phyloP scores from a whole-genome alignment of 2,113 vertebrate genomes.

The Apaloderma vittatum region DNA sequence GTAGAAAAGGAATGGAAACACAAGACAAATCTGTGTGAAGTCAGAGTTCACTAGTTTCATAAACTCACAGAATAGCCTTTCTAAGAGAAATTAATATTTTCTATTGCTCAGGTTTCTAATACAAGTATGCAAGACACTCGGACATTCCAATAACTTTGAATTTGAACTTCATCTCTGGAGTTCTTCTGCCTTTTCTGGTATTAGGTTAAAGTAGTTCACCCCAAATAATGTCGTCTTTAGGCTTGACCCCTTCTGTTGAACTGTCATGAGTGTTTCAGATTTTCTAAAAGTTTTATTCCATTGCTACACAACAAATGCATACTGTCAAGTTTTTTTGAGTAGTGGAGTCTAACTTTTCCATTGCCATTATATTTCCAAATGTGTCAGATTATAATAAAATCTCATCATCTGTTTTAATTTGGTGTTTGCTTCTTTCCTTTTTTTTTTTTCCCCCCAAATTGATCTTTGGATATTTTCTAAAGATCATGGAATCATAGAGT shows the following conservation, averaged over 20 bases:
- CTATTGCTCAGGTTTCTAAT: not conserved
- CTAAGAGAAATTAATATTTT: not conserved
- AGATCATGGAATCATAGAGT: not conserved
- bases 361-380: not conserved
- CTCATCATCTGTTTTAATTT: not conserved
- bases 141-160: not conserved
- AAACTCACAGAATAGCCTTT: not conserved
- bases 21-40: not conserved
- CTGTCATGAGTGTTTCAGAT: not conserved
- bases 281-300: not conserved
- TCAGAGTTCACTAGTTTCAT: not conserved
- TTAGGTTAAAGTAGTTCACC: not conserved
- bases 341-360: not conserved
- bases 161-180: not conserved
- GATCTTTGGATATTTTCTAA: not conserved
- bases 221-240: not conserved
- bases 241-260: not conserved
- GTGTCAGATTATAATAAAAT: not conserved
- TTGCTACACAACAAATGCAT: not conserved
- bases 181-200: not conserved
- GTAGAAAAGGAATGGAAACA: not conserved
- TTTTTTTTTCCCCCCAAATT: accelerated
- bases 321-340: not conserved
- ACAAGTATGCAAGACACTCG: not conserved
- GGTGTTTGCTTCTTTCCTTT: not conserved